These are phyloP conservation scores for Thaleichthys pacificus DNA, from an alignment of 2,797 vertebrate genomes.

Conservation along the genomic window DNA sequence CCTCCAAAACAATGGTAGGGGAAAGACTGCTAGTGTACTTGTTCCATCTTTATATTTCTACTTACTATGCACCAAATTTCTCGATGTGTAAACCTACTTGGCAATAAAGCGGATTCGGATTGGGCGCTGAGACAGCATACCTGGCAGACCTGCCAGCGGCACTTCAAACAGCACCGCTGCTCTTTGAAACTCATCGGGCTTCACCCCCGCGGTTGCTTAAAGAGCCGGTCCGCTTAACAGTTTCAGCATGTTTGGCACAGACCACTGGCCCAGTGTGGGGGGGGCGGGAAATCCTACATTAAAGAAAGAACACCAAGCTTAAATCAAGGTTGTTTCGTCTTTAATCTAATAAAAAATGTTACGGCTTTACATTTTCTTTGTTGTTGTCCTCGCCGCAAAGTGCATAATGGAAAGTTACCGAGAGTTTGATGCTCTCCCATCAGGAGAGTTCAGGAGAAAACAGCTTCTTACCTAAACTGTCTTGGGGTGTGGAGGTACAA, in stretches of 20 bases:
- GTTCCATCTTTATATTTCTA: no score
- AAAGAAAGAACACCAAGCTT: conserved; percentile 63
- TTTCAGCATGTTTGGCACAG: conserved; percentile 90
- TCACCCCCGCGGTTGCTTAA: conserved; percentile 85
- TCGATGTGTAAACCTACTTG: no score
- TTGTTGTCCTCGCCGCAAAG: conserved; percentile 30
- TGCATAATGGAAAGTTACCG: conserved; percentile 59
- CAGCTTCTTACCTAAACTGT: conserved; percentile 42
- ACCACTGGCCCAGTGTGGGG: conserved; percentile 58
- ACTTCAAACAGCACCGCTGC: conserved; percentile 85
- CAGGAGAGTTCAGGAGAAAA: conserved; percentile 47
- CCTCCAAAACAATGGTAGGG: no score
- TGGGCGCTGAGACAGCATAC: conserved; percentile 83
- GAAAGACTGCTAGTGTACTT: no score
- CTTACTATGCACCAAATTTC: no score
- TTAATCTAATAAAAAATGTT: conserved; percentile 62
- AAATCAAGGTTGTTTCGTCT: conserved; percentile 68
- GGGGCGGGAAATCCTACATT: conserved; percentile 70
- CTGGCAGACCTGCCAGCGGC: conserved; percentile 85
- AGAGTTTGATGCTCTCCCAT: conserved; percentile 45
- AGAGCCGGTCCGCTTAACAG: conserved; percentile 84
- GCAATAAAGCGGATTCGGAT: no score
- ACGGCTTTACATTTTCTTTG: conserved; percentile 20
- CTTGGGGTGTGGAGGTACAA: conserved; percentile 12
- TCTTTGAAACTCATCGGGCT: conserved; percentile 87